phyloP scores from a whole-genome alignment of 2,797 vertebrate species.

The Pipistrellus pipistrellus region DNA sequence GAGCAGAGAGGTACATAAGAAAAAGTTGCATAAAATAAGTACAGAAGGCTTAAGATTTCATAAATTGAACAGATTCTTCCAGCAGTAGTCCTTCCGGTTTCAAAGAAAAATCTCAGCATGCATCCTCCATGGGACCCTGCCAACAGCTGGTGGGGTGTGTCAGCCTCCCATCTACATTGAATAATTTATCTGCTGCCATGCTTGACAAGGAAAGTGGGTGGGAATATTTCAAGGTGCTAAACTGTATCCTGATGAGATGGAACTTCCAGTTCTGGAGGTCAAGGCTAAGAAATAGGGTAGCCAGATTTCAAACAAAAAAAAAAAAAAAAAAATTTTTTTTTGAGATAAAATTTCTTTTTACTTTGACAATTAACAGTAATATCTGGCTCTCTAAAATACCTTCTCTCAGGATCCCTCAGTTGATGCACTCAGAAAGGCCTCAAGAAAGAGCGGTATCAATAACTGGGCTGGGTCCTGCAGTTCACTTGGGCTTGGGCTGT shows the following conservation, averaged over 20 bases:
- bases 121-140: neutral
- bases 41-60: neutral
- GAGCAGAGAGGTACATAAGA: neutral
- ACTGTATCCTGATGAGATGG: neutral
- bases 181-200: neutral
- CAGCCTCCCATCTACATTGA: neutral
- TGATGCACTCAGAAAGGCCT: neutral
- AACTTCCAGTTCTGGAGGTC: neutral
- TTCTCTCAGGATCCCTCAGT: neutral
- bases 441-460: neutral
- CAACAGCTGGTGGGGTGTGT: neutral
- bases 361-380: neutral
- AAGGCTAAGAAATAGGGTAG: neutral
- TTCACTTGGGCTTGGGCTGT: neutral
- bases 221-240: neutral
- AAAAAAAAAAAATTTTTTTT: neutral
- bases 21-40: neutral
- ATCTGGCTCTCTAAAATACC: neutral
- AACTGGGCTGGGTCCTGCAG: neutral
- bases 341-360: conserved; percentile 4
- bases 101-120: neutral
- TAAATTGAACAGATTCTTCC: neutral
- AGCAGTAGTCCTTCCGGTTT: neutral
- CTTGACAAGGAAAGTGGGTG: neutral
- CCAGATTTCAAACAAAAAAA: neutral